These are phyloP conservation scores for Gila robusta DNA, from an alignment of 2,797 vertebrate genomes.

Conservation along the genomic window DNA sequence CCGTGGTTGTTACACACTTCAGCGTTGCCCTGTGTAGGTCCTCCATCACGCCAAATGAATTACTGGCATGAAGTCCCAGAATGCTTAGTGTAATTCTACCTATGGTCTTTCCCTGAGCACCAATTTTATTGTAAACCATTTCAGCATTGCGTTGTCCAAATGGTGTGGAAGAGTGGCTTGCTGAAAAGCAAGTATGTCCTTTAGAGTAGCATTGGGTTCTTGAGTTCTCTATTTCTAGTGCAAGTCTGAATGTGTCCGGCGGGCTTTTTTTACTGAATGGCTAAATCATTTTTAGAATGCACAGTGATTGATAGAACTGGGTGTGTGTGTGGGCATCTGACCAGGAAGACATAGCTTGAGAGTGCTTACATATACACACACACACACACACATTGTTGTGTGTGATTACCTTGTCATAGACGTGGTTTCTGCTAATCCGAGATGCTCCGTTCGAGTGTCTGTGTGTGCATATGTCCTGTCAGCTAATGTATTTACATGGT, in stretches of 20 bases:
- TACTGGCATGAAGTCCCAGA: conserved; percentile 46
- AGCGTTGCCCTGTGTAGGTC: conserved; percentile 2
- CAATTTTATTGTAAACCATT: conserved; percentile 60
- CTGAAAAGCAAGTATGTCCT: conserved; percentile 58
- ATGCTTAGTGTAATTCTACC: conserved; percentile 70
- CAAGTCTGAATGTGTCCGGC: conserved; percentile 50
- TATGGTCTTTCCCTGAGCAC: conserved; percentile 61
- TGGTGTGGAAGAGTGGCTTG: conserved; percentile 55
- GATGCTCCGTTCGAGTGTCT: conserved; percentile 53
- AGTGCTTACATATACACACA: conserved; percentile 7
- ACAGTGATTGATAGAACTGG: conserved; percentile 16
- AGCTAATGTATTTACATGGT: conserved; percentile 38
- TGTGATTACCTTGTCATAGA: conserved; percentile 49
- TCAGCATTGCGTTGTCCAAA: conserved; percentile 55
- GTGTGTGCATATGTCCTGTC: conserved; percentile 63
- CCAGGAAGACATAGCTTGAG: conserved; percentile 2
- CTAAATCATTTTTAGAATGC: conserved; percentile 46
- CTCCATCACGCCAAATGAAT: conserved; percentile 62
- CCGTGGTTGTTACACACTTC: not conserved
- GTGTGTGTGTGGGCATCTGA: conserved; percentile 17
- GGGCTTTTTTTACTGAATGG: conserved; percentile 28
- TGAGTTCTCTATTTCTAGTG: not conserved
- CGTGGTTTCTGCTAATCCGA: not conserved
- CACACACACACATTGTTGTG: conserved; percentile 21
- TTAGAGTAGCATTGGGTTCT: conserved; percentile 44